phyloP scores from a whole-genome alignment of 1,140 invertebrate species.

The Limonius californicus region DNA sequence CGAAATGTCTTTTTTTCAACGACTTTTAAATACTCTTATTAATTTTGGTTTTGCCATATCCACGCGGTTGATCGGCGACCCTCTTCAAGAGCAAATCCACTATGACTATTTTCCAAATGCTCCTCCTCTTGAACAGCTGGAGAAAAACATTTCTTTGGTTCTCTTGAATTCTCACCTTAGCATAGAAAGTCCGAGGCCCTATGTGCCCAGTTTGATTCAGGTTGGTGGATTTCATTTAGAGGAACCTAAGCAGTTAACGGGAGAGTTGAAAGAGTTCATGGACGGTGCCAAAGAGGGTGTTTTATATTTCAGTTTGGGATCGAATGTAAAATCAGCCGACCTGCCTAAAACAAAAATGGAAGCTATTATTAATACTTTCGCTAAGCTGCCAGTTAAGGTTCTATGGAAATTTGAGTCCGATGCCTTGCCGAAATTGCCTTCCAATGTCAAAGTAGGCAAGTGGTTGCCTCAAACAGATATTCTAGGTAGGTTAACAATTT shows the following conservation, averaged over 20 bases:
- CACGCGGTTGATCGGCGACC: neutral
- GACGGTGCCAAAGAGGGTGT: slow-evolving; percentile 57
- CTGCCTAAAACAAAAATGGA: slow-evolving; percentile 48
- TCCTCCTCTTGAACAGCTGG: neutral
- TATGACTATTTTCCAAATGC: neutral
- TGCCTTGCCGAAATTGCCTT: slow-evolving; percentile 44
- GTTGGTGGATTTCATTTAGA: slow-evolving; percentile 54
- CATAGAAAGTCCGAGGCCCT: slow-evolving; percentile 51
- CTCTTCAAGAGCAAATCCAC: neutral
- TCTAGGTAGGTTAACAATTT: no score
- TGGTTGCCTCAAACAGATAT: slow-evolving; percentile 53
- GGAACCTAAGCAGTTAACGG: slow-evolving; percentile 41
- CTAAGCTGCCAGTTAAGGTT: slow-evolving; percentile 53
- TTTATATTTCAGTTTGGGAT: slow-evolving; percentile 67
- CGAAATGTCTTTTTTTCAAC: slow-evolving; percentile 15
- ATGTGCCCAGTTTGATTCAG: slow-evolving; percentile 53
- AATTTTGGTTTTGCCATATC: neutral
- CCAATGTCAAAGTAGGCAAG: slow-evolving; percentile 54
- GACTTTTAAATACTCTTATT: neutral
- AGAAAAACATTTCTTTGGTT: slow-evolving; percentile 50
- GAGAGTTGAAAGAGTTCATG: slow-evolving; percentile 56
- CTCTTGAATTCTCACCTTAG: slow-evolving; percentile 57
- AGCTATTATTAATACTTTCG: slow-evolving; percentile 51
- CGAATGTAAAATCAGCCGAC: slow-evolving; percentile 51
- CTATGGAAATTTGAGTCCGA: slow-evolving; percentile 65